Conservation (phyloP, 2,888 invertebrate genomes). For the Balanococcus diminutus region DNA sequence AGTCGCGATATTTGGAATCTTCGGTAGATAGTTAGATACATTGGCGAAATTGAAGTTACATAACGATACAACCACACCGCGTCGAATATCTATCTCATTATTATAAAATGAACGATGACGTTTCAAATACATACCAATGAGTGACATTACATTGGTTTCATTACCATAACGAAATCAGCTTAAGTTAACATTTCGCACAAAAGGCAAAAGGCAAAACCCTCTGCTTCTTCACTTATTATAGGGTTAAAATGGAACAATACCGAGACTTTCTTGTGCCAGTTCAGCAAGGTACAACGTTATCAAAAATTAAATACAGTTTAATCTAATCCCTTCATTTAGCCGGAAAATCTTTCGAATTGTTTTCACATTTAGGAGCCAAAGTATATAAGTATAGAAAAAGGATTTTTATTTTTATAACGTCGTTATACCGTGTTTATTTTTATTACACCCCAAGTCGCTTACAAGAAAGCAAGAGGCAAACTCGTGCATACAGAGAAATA, state of each 20-base stretch:
- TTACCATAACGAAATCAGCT: not conserved
- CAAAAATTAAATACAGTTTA: constrained; percentile 19
- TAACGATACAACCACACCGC: not conserved
- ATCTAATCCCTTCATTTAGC: not conserved
- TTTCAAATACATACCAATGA: not conserved
- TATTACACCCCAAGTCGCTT: not conserved
- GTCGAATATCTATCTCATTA: constrained; percentile 4
- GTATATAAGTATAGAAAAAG: not conserved
- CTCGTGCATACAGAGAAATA: not conserved
- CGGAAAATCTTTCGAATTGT: constrained; percentile 10
- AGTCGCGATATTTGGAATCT: not conserved
- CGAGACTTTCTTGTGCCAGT: not conserved
- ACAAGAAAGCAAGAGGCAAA: not conserved
- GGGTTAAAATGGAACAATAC: not conserved
- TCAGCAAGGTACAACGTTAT: not conserved
- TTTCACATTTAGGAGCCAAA: not conserved
- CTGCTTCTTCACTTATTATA: no score
- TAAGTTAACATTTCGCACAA: not conserved
- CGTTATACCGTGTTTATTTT: constrained; percentile 26
- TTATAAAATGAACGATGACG: constrained; percentile 20
- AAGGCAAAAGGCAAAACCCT: not conserved
- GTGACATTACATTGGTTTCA: constrained; percentile 20
- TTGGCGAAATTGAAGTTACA: not conserved
- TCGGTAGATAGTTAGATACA: not conserved
- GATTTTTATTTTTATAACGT: constrained; percentile 43